Base-by-base conservation (phyloP, 2,888 invertebrate genomes). In the Aphidoletes aphidimyza region DNA sequence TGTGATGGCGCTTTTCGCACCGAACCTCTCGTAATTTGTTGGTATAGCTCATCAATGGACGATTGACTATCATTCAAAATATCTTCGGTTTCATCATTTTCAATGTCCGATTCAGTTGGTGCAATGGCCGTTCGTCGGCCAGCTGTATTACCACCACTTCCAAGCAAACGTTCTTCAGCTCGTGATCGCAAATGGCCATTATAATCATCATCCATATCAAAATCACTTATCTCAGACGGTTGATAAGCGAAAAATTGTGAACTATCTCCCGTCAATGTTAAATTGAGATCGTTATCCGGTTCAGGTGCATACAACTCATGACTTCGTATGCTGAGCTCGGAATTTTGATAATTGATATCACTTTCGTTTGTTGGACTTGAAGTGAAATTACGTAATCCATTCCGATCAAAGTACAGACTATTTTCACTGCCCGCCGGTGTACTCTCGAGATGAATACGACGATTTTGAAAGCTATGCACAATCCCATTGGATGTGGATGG, bases 41-140 rank as follows among this genome's bases (percentile, higher is more conserved):
- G 93, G 88, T 94, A 94, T 11, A 94, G 89, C 87, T 94, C 94
- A 87, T 94, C 94, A 84, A 94, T 90, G 14, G 90, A 90, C 36
- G 88, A 87, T 84, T 89, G 89, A 85, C 89, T 88, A 34, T 87
- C 87, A 45, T 85, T 83, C 14, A 78, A 34, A 34, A 47, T 59
- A 36, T 85, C 83, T 9, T 69, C 47, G 84, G 87, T 86, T 14
- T 86, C 86, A 1, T 87, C 86, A 30, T 86, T 86, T 14, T 87
- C 86, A 39, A 83, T 69, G 19, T 83, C 37, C 37, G 83, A 83
- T 30, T 54, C 59, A 26, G 83, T 83, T 37, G 83, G 42, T 26
- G 83, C 42, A n/a, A 83, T 83, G 8, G 83, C 39, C 3, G 83
- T 39, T 1, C 81, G 37, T 37, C 81, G 9, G 2, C 81, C 81